phyloP scores from a whole-genome alignment of 2,797 vertebrate species.

The Nothura maculosa region DNA sequence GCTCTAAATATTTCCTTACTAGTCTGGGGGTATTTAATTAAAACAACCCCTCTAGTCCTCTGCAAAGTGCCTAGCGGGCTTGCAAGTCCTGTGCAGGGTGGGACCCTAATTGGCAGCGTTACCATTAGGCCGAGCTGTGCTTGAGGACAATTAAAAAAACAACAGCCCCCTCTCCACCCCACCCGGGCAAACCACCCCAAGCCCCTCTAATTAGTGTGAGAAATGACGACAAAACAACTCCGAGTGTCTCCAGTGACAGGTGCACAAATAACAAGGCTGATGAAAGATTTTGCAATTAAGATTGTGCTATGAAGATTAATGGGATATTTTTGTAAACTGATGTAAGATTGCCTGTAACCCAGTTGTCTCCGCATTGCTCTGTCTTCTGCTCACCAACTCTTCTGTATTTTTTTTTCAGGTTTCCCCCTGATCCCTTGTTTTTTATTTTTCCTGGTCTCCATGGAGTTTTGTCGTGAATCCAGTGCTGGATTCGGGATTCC shows the following conservation, averaged over 20 bases:
- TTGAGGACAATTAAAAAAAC: slow-evolving; percentile 58
- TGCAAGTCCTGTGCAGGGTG: neutral
- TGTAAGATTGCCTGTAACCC: slow-evolving; percentile 70
- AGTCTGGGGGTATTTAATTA: slow-evolving; percentile 77
- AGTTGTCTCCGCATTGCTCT: neutral
- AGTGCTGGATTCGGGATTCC: neutral
- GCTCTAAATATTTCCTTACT: slow-evolving; percentile 67
- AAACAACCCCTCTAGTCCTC: slow-evolving; percentile 70
- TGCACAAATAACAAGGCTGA: slow-evolving; percentile 79
- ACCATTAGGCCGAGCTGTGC: slow-evolving; percentile 17
- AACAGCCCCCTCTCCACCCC: neutral
- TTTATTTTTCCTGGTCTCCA: neutral
- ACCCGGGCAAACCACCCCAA: slow-evolving; percentile 52
- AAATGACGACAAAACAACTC: slow-evolving; percentile 75
- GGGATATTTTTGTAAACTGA: slow-evolving; percentile 78
- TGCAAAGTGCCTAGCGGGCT: slow-evolving; percentile 62
- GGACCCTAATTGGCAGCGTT: slow-evolving; percentile 60
- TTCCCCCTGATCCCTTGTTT: neutral
- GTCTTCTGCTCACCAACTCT: neutral
- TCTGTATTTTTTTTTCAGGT: neutral
- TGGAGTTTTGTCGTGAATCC: neutral
- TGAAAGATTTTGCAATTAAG: slow-evolving; percentile 84
- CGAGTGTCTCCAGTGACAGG: slow-evolving; percentile 78
- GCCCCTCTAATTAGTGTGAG: slow-evolving; percentile 79
- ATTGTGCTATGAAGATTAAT: slow-evolving; percentile 80